A percentile compares a stretch with the other conserved stretches of the same genome.
phyloP scores from a whole-genome alignment of 2,113 vertebrate genomes.

The Carassius carassius region DNA sequence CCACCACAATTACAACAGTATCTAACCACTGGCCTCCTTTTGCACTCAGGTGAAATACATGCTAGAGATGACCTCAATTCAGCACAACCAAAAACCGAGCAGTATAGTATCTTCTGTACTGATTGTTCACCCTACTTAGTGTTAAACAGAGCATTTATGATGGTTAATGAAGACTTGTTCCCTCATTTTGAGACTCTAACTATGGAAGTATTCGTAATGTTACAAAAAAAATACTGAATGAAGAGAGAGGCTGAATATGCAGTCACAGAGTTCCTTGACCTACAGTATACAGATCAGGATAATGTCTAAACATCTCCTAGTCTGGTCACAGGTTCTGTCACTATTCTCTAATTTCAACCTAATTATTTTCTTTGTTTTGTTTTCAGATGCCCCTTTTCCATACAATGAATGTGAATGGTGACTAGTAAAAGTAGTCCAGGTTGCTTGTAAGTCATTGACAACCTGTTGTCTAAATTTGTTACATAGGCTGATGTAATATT shows the following conservation, averaged over 20 bases:
- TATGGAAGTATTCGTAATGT: not conserved
- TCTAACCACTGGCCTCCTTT: not conserved
- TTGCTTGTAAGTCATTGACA: not conserved
- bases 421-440: not conserved
- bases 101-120: not conserved
- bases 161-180: not conserved
- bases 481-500: not conserved
- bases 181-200: not conserved
- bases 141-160: not conserved
- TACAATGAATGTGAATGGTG: not conserved
- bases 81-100: slow-evolving; percentile 6
- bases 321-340: not conserved
- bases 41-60: not conserved
- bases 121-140: not conserved
- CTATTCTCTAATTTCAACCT: not conserved
- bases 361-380: not conserved
- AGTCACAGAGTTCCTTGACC: not conserved
- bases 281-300: not conserved
- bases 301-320: not conserved
- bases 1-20: slow-evolving; percentile 2
- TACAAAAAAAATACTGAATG: not conserved
- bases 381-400: not conserved
- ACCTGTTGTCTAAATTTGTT: not conserved
- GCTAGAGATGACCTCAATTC: not conserved
- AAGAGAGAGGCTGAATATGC: not conserved